A percentile compares a stretch with the other conserved stretches of the same genome.
Conservation (phyloP, 2,888 invertebrate genomes). For the Stenurella melanura region DNA sequence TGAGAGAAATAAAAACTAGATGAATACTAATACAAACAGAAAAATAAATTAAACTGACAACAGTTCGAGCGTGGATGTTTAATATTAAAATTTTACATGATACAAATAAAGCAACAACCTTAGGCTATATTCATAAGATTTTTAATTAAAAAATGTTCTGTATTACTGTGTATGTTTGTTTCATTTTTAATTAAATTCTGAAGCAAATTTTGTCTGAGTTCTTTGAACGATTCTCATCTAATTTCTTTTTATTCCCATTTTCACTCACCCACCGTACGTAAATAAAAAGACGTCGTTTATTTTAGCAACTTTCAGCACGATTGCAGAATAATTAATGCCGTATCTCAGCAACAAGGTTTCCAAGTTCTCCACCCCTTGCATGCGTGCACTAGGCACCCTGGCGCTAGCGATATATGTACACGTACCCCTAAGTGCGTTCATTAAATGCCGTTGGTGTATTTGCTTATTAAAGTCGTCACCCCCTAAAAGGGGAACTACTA, state of each 20-base stretch:
- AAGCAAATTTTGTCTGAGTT: neutral
- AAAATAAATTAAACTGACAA: too few relatives aligned
- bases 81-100: too few relatives aligned
- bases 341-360: constrained; percentile 28
- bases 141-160: neutral
- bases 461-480: constrained; percentile 69
- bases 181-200: neutral
- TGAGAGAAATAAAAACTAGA: too few relatives aligned
- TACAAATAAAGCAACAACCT: too few relatives aligned
- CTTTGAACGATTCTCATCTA: neutral
- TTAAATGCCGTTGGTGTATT: constrained; percentile 71
- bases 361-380: constrained; percentile 18
- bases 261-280: neutral
- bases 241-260: neutral
- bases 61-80: too few relatives aligned
- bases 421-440: constrained; percentile 69
- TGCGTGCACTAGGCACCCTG: constrained; percentile 51
- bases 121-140: neutral
- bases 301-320: constrained; percentile 20
- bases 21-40: too few relatives aligned
- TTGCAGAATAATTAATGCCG: constrained; percentile 34
- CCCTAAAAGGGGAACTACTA: constrained; percentile 68
- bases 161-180: neutral
- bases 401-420: constrained; percentile 58
- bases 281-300: constrained; percentile 20